Evolutionary conservation across 1,140 invertebrate genomes (phyloP).

Genomic region (Periplaneta americana): DNA sequence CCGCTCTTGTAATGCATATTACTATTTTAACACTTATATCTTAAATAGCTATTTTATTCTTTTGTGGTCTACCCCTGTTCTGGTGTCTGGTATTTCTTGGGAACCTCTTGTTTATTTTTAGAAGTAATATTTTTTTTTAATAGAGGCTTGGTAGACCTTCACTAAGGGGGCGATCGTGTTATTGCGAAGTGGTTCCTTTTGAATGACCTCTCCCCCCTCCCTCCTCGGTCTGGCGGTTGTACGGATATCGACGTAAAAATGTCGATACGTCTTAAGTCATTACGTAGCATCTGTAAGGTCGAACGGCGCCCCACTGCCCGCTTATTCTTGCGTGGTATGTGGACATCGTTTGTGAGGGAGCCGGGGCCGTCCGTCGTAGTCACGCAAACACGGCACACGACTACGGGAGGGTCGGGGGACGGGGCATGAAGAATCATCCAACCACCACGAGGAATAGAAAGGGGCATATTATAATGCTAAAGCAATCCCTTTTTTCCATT

Average conservation of each 20-base stretch:
- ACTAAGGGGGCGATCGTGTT: no score
- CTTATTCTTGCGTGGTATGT: not conserved
- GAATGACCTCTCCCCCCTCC: not conserved
- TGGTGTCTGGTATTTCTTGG: no score
- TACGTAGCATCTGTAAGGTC: not conserved
- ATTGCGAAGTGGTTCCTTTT: not conserved
- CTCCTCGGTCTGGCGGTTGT: not conserved
- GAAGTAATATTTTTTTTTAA: no score
- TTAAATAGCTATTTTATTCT: no score
- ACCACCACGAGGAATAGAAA: not conserved
- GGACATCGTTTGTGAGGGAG: not conserved
- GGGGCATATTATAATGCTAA: not conserved
- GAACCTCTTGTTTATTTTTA: no score
- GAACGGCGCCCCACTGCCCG: not conserved
- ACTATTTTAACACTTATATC: no score
- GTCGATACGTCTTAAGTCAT: not conserved
- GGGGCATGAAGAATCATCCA: not conserved
- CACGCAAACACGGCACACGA: not conserved
- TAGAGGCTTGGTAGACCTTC: no score
- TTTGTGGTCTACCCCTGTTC: no score
- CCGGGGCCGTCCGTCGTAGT: not conserved
- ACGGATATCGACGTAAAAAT: not conserved
- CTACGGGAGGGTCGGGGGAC: not conserved
- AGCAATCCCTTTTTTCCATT: not conserved
- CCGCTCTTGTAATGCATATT: no score